A percentile compares a stretch with the other conserved stretches of the same genome.
phyloP scores from a whole-genome alignment of 2,888 invertebrate genomes.

The Cerceris rybyensis region DNA sequence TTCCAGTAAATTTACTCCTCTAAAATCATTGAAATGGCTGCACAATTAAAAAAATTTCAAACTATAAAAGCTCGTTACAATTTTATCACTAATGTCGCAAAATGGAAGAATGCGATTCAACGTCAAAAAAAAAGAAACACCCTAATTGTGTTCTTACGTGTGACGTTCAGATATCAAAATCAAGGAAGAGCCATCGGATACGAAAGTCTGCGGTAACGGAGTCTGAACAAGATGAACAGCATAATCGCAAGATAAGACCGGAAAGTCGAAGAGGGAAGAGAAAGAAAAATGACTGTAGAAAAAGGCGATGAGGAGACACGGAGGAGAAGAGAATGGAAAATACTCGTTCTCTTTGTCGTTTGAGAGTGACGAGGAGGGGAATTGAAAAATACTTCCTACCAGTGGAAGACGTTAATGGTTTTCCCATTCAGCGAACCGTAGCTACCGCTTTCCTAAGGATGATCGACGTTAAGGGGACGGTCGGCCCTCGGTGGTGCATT shows the following conservation, averaged over 20 bases:
- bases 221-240: slow-evolving; percentile 6
- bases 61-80: too few species aligned
- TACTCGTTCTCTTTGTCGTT: slow-evolving; percentile 1
- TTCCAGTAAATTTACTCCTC: too few species aligned
- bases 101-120: too few species aligned
- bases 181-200: neutral
- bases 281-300: neutral
- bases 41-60: too few species aligned
- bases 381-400: slow-evolving; percentile 33
- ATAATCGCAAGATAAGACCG: slow-evolving; percentile 9
- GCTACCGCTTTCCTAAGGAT: slow-evolving; percentile 6
- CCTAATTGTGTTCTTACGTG: too few species aligned
- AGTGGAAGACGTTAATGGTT: slow-evolving; percentile 28
- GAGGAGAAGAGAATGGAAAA: neutral
- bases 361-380: slow-evolving; percentile 17
- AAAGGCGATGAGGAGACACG: neutral
- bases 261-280: neutral
- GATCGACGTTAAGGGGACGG: slow-evolving; percentile 33
- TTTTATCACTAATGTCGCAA: too few species aligned
- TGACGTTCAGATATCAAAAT: neutral
- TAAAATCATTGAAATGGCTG: too few species aligned
- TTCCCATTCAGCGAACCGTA: slow-evolving; percentile 26
- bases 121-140: too few species aligned
- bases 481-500: slow-evolving; percentile 14
- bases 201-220: neutral